Evolutionary conservation across 2,888 invertebrate genomes (phyloP), one percentile per base, ranked within the genome.

Genomic region (Ypsolopha sequella): DNA sequence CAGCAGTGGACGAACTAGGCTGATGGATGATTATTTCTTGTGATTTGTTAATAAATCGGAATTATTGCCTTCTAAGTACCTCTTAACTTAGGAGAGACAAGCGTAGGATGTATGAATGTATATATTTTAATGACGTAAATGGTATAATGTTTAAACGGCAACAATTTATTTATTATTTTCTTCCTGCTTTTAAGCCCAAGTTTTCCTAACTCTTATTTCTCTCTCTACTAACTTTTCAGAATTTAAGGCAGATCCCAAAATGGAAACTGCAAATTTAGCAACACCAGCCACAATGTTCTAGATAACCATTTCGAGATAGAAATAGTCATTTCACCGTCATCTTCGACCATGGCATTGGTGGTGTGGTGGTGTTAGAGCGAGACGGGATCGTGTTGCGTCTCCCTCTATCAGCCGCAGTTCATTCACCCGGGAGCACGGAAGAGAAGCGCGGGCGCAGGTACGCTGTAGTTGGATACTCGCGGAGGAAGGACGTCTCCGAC

Each of bases 351-450:
- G 85, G 85, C 80, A 80, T 80, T 84, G 81, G 71, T 65, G 60
- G 58, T 51, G 60, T 59, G 54, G 51, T 59, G 54, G 64, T 36
- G 49, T 3, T n/a, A 53, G 61, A 58, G 62, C 58, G 13, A 36
- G 48, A 36, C 36, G 55, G 58, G 64, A 52, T 45, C 55, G 60
- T 63, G 55, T 56, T 57, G 48, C 55, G 62, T 84, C 84, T 69
- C 79, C 59, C 68, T 85, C 77, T 57, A 68, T 56, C 77, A 34
- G 62, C 69, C 72, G 70, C 73, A 79, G 84, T 84, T 86, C 85
- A 80, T 82, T 82, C 79, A 85, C 84, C 85, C 79, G 68, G 64
- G 58, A 63, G 77, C 77, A 70, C 82, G 84, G 84, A 85, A 84
- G 85, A 82, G 70, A 54, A 68, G 76, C 77, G 79, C 76, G 74